These are phyloP conservation scores for Hesperia comma DNA, from an alignment of 2,888 invertebrate genomes.

Conservation along the genomic window DNA sequence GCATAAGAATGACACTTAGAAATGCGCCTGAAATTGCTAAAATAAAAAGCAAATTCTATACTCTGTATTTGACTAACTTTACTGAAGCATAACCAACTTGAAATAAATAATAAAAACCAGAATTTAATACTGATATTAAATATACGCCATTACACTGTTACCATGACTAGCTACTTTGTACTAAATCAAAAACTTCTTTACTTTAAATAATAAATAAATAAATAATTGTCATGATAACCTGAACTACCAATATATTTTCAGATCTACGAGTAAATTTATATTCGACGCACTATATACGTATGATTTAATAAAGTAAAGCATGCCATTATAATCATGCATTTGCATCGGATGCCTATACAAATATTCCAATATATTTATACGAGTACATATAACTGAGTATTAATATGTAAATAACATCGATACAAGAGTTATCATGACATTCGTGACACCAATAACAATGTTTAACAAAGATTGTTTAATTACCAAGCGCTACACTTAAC, in stretches of 20 bases:
- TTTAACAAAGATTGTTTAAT: constrained; percentile 55
- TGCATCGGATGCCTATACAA: constrained; percentile 55
- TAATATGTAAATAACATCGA: constrained; percentile 55
- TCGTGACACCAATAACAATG: constrained; percentile 55
- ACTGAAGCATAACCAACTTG: constrained; percentile 14
- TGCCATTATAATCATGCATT: constrained; percentile 66
- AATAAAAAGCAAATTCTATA: constrained; percentile 13
- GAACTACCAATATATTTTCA: constrained; percentile 48
- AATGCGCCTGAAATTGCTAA: not conserved
- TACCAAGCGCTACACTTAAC: constrained; percentile 69
- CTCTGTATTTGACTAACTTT: not conserved
- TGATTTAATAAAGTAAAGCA: constrained; percentile 58
- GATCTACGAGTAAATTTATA: constrained; percentile 60
- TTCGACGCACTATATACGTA: constrained; percentile 50
- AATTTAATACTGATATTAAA: constrained; percentile 27
- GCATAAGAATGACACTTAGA: constrained; percentile 12
- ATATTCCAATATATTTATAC: constrained; percentile 52
- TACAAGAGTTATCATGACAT: constrained; percentile 41
- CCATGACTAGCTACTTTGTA: constrained; percentile 79
- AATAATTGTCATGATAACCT: constrained; percentile 39
- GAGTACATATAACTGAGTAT: constrained; percentile 58
- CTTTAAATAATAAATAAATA: constrained; percentile 44
- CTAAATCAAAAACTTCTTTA: constrained; percentile 51
- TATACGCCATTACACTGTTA: constrained; percentile 47
- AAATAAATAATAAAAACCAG: constrained; percentile 40